phyloP scores from a whole-genome alignment of 30 jellyfish, hydroid and myxozoan species.

The Hydractinia symbiolongicarpus region DNA sequence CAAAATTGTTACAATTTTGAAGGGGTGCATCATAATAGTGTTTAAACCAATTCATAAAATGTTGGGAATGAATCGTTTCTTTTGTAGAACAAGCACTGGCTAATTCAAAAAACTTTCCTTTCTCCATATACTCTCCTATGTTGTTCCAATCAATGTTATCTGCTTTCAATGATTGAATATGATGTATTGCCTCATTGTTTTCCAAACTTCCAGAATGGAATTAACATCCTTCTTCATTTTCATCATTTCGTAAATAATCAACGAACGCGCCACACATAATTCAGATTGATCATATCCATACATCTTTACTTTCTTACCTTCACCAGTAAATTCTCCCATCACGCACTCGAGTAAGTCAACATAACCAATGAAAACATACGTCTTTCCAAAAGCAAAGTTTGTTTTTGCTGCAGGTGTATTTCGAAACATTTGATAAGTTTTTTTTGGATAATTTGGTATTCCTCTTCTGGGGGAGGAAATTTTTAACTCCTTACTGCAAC shows the following conservation, averaged over 20 bases:
- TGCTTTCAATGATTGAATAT: background rate
- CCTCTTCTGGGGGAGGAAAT: background rate
- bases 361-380: background rate
- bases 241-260: constrained; percentile 12
- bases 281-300: constrained; percentile 2
- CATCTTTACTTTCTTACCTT: background rate
- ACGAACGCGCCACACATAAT: background rate
- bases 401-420: background rate
- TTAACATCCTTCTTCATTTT: background rate
- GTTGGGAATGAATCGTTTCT: constrained; percentile 1
- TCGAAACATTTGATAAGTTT: background rate
- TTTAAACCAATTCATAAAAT: constrained; percentile 17
- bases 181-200: background rate
- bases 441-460: background rate
- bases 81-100: constrained; percentile 14
- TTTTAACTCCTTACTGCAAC: background rate
- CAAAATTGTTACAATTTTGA: background rate
- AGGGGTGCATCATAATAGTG: background rate
- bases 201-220: background rate
- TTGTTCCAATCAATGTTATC: constrained; percentile 18
- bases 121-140: background rate
- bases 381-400: background rate
- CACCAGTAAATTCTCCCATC: background rate
- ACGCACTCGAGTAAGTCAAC: background rate
- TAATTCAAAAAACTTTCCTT: background rate